Evolutionary conservation across 2,797 vertebrate genomes (phyloP), one percentile per base, ranked within the genome.

Genomic region (Pangasius larnaudii): DNA sequence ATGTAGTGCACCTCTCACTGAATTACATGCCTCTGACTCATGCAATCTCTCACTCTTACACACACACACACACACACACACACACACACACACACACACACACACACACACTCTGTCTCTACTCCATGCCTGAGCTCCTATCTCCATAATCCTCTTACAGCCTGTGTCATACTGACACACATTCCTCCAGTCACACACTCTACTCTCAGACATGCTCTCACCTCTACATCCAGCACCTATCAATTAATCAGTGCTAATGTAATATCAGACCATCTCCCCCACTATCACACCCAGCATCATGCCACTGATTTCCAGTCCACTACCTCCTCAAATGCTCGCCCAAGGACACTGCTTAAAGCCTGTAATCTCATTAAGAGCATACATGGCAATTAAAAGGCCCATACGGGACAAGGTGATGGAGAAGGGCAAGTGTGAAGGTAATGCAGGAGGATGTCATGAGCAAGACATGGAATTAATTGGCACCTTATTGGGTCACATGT

Each of bases 181-280:
- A 93, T 92, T 92, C 91, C 84, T 71, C 59, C 79, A 86, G 71
- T 65, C 85, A 84, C 79, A 71, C 82, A 75, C 71, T 71, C 63
- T 69, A 80, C 86, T 71, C 63, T 78, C 80, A 85, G 72, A 53
- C 72, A 87, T 19, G 13, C 87, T 88, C 93, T 92, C 93, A 90
- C 89, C 89, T 93, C 85, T 80, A 78, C 89, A 86, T 74, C 78
- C 87, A n/a, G 75, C 86, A 53, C 84, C 87, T 65, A 88, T 92
- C 93, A 93, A 92, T 93, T 94, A 94, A 96, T 95, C 94, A 94
- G 93, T 94, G 94, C 90, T 95, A 95, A 95, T 94, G 93, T 92
- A 94, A 94, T 94, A 92, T 90, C 91, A 92, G 89, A 89, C 92
- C 94, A 93, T 93, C 94, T 89, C 53, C 90, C 90, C 79, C 84